Conservation (phyloP, 2,888 invertebrate genomes). For the Drosophila picticornis region DNA sequence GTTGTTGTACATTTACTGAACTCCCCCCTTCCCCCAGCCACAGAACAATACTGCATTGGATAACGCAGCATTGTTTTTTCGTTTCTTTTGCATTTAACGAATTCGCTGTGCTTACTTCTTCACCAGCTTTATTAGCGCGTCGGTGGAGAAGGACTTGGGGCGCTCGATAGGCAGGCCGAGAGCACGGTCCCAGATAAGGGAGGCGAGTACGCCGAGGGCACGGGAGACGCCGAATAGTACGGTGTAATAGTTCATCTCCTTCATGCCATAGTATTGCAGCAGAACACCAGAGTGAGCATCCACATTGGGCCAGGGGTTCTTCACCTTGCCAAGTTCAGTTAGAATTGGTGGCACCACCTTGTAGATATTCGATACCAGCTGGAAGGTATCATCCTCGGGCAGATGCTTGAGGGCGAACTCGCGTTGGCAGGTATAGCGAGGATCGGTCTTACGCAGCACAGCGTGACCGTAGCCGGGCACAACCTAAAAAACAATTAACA, state of each 20-base stretch:
- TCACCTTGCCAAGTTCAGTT: conserved; percentile 93
- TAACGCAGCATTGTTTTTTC: conserved; percentile 20
- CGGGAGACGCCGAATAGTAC: conserved; percentile 95
- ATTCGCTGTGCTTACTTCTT: conserved; percentile 77
- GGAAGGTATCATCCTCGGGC: conserved; percentile 92
- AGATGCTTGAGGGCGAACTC: conserved; percentile 94
- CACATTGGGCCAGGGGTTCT: conserved; percentile 97
- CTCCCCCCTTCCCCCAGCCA: conserved; percentile 25
- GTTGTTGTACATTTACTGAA: conserved; percentile 45
- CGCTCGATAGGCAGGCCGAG: conserved; percentile 93
- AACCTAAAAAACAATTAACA: conserved; percentile 85
- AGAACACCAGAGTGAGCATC: conserved; percentile 95
- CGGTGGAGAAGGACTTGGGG: conserved; percentile 92
- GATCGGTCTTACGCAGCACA: conserved; percentile 95
- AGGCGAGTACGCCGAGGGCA: conserved; percentile 92
- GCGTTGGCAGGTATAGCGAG: conserved; percentile 91
- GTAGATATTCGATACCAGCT: conserved; percentile 92
- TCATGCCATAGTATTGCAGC: conserved; percentile 93
- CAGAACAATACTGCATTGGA: conserved; percentile 13
- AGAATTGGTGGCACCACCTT: conserved; percentile 93
- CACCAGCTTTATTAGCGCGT: conserved; percentile 85
- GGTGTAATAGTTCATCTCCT: conserved; percentile 96
- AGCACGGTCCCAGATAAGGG: conserved; percentile 93
- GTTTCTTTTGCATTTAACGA: conserved; percentile 15
- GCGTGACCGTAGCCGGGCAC: conserved; percentile 96